Conservation (phyloP, 2,888 invertebrate genomes). For the Axea sp. region DNA sequence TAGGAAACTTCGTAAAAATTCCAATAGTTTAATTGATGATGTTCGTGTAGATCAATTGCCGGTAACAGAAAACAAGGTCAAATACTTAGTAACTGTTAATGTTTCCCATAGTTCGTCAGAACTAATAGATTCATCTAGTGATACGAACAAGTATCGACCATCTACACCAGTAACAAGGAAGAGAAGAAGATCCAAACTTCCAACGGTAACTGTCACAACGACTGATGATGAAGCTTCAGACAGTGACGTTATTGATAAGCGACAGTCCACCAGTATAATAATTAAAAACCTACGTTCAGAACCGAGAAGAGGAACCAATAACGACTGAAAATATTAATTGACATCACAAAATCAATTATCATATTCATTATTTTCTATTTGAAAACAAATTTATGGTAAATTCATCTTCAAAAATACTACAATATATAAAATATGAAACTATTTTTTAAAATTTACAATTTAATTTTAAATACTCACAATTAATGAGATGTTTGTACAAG, state of each 20-base stretch:
- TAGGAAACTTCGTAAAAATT: constrained; percentile 49
- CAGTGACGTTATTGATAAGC: constrained; percentile 29
- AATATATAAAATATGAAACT: too few species aligned
- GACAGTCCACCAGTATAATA: too few species aligned
- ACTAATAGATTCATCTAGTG: constrained; percentile 45
- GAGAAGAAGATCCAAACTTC: constrained; percentile 76
- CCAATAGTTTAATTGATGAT: constrained; percentile 12
- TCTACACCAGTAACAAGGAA: constrained; percentile 73
- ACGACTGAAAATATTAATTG: too few species aligned
- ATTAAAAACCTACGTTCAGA: too few species aligned
- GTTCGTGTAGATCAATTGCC: constrained; percentile 32
- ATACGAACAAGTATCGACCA: constrained; percentile 65
- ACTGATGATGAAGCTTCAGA: constrained; percentile 80
- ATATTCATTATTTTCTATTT: too few species aligned
- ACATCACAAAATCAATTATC: too few species aligned
- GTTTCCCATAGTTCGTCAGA: constrained; percentile 30
- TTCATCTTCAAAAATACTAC: too few species aligned
- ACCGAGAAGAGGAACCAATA: too few species aligned
- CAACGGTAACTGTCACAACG: constrained; percentile 76
- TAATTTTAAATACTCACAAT: too few species aligned
- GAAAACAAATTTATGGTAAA: too few species aligned
- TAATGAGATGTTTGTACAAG: too few species aligned
- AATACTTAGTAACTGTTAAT: constrained; percentile 4
- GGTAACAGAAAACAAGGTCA: constrained; percentile 43
- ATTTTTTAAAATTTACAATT: too few species aligned